These are phyloP conservation scores for Dasysyrphus albostriatus DNA, from an alignment of 2,888 invertebrate genomes.

Conservation along the genomic window DNA sequence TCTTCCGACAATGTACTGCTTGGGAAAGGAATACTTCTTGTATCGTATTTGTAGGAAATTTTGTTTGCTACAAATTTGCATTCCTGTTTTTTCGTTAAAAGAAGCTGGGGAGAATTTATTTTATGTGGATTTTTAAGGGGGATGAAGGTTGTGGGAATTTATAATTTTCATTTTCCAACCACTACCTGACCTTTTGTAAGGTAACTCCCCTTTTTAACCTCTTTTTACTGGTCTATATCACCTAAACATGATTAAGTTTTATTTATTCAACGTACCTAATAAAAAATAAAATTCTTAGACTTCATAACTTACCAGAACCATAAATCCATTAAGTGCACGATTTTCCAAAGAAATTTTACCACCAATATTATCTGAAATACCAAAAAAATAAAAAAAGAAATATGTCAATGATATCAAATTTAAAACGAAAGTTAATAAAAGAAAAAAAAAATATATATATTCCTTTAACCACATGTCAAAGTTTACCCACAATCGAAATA, in stretches of 20 bases:
- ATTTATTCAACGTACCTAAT: neutral
- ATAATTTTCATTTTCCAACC: too few species aligned
- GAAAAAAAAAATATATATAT: neutral
- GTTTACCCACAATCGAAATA: slow-evolving; percentile 29
- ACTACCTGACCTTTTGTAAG: too few species aligned
- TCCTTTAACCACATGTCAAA: slow-evolving; percentile 19
- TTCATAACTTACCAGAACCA: slow-evolving; percentile 40
- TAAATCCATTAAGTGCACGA: slow-evolving; percentile 62
- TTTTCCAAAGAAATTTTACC: slow-evolving; percentile 28
- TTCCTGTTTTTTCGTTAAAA: too few species aligned
- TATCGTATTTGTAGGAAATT: too few species aligned
- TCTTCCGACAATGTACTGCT: too few species aligned
- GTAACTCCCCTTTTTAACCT: too few species aligned
- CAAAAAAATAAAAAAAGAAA: slow-evolving; percentile 11
- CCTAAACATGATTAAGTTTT: neutral
- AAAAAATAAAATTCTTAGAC: neutral
- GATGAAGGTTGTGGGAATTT: too few species aligned
- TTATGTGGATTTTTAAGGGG: too few species aligned
- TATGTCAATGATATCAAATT: neutral
- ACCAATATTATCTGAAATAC: slow-evolving; percentile 37
- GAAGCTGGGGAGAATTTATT: too few species aligned
- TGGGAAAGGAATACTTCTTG: too few species aligned
- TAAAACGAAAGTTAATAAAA: slow-evolving; percentile 4
- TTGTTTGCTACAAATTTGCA: too few species aligned
- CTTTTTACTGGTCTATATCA: too few species aligned